Base-by-base conservation (phyloP, 2,888 invertebrate species). In the Parthenolecanium corni region DNA sequence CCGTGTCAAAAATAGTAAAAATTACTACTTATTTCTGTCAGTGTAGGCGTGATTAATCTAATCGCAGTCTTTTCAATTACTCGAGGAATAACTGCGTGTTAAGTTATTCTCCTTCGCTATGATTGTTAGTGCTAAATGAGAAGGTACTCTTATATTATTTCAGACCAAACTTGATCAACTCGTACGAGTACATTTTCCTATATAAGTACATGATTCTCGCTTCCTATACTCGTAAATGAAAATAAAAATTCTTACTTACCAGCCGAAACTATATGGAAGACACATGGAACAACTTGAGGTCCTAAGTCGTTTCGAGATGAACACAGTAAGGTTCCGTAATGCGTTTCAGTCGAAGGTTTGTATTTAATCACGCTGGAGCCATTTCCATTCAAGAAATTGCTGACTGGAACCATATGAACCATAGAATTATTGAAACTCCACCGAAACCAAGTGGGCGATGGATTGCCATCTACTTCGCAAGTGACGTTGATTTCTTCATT, bases 391-490 rank as follows among this genome's bases (percentile, higher is more conserved):
- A 71, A 71, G n/a, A 68, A 66, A 64, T 61, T 67, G 16, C 64
- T 66, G 6, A 69, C 65, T 20, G 67, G 64, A 12, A 65, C 63
- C 3, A 67, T 63, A 40, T 67, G 67, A 1, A 68, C 67, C 2
- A 68, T 66, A 1, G 69, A 68, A 67, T 73, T 75, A 67, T 75
- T 75, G 69, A 75, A 73, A 53, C 70, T 70, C 73, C 73, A 73
- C 25, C 70, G 69, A 67, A 71, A 73, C 51, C 67, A 66, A 1
- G 67, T 65, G 38, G 71, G 71, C 16, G 69, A 68, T 0, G 76
- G 76, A 68, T 74, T 73, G 52, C 75, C 72, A 64, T 74, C 72
- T 9, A 76, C 74, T 52, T 72, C 64, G 36, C 69, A 69, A 2
- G 64, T 67, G 16, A 69, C 63, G 11, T 63, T 62, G 2, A 68